Percentiles rank a stretch among this genome's conserved stretches.
Conservation (phyloP, 2,113 vertebrate species). For the Struthio camelus region DNA sequence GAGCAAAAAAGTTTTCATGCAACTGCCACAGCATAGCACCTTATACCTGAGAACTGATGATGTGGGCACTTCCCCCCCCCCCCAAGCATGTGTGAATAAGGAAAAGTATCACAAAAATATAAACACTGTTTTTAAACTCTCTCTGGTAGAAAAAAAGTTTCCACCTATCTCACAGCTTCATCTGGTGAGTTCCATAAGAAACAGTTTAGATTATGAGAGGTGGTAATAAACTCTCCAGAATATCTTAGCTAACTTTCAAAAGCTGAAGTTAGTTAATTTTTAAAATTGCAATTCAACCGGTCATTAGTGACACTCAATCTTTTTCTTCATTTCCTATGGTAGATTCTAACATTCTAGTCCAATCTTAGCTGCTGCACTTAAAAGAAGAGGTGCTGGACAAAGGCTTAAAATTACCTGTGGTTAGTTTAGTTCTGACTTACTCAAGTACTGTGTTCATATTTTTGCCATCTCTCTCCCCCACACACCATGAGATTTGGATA, state of each 20-base stretch:
- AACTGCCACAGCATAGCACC: neutral
- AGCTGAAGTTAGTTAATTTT: neutral
- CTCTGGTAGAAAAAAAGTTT: neutral
- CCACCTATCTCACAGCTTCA: neutral
- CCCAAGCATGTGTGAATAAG: neutral
- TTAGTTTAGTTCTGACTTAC: conserved; percentile 65
- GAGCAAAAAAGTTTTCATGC: neutral
- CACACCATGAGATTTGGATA: conserved; percentile 34
- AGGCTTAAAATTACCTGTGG: conserved; percentile 18
- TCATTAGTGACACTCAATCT: neutral
- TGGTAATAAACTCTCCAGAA: neutral
- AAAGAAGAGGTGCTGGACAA: neutral
- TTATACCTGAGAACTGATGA: neutral
- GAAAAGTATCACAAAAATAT: neutral
- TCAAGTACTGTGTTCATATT: neutral
- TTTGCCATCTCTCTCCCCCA: conserved; percentile 36
- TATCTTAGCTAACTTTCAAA: neutral
- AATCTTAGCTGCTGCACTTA: neutral
- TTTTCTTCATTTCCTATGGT: neutral
- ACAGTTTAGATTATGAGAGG: neutral
- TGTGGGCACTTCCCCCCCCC: neutral
- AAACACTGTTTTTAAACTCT: neutral
- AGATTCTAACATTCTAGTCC: neutral
- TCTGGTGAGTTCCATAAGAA: neutral
- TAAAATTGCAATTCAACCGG: neutral